Percentiles rank a stretch among this genome's conserved stretches.
Conservation (phyloP, 2,797 vertebrate genomes). For the Coregonus suidteri region DNA sequence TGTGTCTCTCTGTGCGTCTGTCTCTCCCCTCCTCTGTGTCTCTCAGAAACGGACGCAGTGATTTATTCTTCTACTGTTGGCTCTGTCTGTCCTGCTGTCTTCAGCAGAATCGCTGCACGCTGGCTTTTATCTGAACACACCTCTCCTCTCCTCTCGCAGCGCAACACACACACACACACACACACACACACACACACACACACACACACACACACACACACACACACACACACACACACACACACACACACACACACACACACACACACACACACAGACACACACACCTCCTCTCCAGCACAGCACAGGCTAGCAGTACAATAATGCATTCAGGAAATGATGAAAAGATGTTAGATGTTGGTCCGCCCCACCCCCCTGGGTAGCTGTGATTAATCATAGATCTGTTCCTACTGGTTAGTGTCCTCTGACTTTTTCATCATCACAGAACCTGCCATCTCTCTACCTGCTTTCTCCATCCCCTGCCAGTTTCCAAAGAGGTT, state of each 20-base stretch:
- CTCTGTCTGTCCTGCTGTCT: conserved; percentile 65
- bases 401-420: conserved; percentile 33
- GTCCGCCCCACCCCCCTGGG: conserved; percentile 10
- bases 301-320: conserved; percentile 3
- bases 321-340: conserved; percentile 63
- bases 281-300: neutral
- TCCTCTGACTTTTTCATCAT: conserved; percentile 46
- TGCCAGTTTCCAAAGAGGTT: conserved; percentile 6
- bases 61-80: conserved; percentile 65
- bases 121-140: conserved; percentile 53
- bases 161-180: conserved; percentile 20
- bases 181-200: conserved; percentile 24
- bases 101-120: conserved; percentile 63
- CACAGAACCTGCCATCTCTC: conserved; percentile 14
- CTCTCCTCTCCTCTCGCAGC: conserved; percentile 46
- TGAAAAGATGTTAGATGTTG: conserved; percentile 62
- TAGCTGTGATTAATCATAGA: conserved; percentile 60
- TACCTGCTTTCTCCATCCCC: neutral
- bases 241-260: conserved; percentile 26
- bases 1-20: neutral
- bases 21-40: neutral
- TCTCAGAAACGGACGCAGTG: conserved; percentile 45
- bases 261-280: conserved; percentile 10
- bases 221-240: conserved; percentile 11
- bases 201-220: conserved; percentile 12